Percentiles rank a stretch among this genome's conserved stretches.
These are phyloP conservation scores for Odontophorus gujanensis DNA, from an alignment of 2,113 vertebrate genomes.

Conservation along the genomic window DNA sequence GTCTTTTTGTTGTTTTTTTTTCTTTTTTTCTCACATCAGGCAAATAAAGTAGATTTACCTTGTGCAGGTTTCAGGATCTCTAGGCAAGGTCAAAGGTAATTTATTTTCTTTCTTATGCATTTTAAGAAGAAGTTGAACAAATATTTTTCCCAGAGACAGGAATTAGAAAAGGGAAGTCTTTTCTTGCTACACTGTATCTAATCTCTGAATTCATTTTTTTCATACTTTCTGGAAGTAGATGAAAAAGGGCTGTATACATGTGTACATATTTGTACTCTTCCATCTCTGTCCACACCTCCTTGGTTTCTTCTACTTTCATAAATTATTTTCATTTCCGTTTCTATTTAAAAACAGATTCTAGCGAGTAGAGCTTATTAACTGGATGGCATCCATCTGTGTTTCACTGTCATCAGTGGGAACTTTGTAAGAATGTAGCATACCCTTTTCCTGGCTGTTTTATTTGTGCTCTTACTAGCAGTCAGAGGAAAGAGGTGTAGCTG, in stretches of 20 bases:
- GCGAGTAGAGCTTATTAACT: neutral
- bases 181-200: neutral
- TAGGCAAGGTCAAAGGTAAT: neutral
- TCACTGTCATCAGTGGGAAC: neutral
- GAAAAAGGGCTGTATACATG: neutral
- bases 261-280: neutral
- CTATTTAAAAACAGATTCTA: neutral
- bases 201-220: neutral
- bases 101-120: fast-evolving
- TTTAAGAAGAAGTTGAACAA: neutral
- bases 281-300: neutral
- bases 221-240: neutral
- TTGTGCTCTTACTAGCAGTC: neutral
- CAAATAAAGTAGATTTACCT: neutral
- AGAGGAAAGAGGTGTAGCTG: neutral
- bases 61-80: neutral
- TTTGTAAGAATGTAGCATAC: neutral
- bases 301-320: fast-evolving
- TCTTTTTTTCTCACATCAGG: neutral
- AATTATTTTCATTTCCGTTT: neutral
- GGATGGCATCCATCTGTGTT: neutral
- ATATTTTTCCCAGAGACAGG: neutral
- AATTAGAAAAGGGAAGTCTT: neutral
- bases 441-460: neutral
- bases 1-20: neutral